Conservation (phyloP, 2,113 vertebrate genomes). For the Vombatus ursinus region DNA sequence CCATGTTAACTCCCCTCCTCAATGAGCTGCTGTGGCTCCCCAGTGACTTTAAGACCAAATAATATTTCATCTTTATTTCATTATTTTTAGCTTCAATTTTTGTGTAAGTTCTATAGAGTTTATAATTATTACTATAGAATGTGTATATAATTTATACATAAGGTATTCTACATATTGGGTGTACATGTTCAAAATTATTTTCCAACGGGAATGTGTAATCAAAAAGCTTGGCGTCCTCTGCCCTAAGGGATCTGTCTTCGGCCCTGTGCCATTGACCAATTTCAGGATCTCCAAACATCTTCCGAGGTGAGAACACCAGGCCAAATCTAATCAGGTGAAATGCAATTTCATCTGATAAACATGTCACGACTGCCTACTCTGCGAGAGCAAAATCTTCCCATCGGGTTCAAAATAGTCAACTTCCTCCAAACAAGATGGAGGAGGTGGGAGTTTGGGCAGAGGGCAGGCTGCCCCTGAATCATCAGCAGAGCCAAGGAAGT, state of each 20-base stretch:
- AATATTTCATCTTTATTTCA: neutral
- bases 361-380: neutral
- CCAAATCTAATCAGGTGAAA: neutral
- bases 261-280: neutral
- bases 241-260: neutral
- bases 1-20: neutral
- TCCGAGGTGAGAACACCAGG: neutral
- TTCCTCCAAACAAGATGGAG: neutral
- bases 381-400: neutral
- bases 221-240: neutral
- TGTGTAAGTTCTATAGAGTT: neutral
- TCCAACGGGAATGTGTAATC: accelerated
- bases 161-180: neutral
- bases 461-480: neutral
- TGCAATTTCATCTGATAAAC: neutral
- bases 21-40: neutral
- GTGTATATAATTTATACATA: neutral
- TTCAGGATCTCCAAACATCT: neutral
- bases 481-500: neutral
- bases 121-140: neutral
- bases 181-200: neutral
- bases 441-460: neutral
- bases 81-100: neutral
- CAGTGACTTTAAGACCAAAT: neutral
- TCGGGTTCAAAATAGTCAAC: neutral